These are phyloP conservation scores for Ormyrus nitidulus DNA, from an alignment of 2,888 invertebrate genomes.

Conservation along the genomic window DNA sequence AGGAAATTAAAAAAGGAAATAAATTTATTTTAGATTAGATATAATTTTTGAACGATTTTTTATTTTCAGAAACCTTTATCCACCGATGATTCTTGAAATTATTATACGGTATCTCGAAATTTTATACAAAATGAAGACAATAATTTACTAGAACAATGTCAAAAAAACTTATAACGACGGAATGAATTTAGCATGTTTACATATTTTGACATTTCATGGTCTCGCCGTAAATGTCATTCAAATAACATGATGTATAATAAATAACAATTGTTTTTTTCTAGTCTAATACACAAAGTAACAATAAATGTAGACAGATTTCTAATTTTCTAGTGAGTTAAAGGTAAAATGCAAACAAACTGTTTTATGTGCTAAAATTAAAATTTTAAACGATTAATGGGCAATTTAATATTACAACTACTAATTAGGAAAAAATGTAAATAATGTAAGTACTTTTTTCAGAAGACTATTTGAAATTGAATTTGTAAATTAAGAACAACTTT, in stretches of 20 bases:
- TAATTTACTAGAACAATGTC: conserved; percentile 28
- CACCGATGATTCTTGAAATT: too few relatives aligned
- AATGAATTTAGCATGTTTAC: conserved; percentile 31
- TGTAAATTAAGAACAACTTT: too few relatives aligned
- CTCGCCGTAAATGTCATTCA: conserved; percentile 23
- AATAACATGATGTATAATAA: conserved; percentile 29
- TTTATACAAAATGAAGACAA: conserved; percentile 7
- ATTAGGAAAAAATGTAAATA: too few relatives aligned
- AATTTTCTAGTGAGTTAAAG: too few relatives aligned
- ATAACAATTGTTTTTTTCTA: conserved; percentile 23
- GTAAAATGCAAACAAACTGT: too few relatives aligned
- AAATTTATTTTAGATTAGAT: conserved; percentile 19
- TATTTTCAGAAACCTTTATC: conserved; percentile 12
- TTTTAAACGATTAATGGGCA: too few relatives aligned
- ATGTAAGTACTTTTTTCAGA: too few relatives aligned
- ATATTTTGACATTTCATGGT: conserved; percentile 24
- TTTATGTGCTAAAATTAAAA: too few relatives aligned
- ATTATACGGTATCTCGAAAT: background rate
- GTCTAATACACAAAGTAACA: conserved; percentile 13
- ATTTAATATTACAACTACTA: too few relatives aligned
- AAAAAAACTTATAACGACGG: conserved; percentile 23
- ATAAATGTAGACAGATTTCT: background rate
- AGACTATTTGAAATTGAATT: too few relatives aligned
- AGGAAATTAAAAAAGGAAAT: conserved; percentile 11
- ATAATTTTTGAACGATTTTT: conserved; percentile 5